These are phyloP conservation scores for Metopolophium dirhodum DNA, from an alignment of 1,140 invertebrate genomes.

Conservation along the genomic window DNA sequence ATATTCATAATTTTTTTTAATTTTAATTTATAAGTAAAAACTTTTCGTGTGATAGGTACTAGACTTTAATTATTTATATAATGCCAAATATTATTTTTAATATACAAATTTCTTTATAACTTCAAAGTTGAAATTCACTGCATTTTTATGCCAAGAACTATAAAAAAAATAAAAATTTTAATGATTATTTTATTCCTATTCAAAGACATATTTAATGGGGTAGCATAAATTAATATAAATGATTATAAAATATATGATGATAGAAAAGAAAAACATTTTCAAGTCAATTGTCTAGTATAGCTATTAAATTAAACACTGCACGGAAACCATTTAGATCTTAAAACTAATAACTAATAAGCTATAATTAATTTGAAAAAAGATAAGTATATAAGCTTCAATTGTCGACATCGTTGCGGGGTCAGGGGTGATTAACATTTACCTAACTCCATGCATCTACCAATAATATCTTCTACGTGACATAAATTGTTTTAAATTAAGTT, in stretches of 20 bases:
- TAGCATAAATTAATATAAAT: neutral
- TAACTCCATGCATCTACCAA: neutral
- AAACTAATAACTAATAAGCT: neutral
- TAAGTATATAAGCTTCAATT: neutral
- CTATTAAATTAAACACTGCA: neutral
- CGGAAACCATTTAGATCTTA: neutral
- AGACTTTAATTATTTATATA: neutral
- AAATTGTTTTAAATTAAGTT: neutral
- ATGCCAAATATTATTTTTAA: neutral
- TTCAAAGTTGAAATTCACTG: neutral
- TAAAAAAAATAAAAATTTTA: neutral
- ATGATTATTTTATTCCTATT: neutral
- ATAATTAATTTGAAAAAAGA: neutral
- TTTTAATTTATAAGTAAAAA: neutral
- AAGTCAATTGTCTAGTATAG: neutral
- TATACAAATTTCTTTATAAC: neutral
- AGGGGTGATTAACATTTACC: neutral
- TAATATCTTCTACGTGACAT: neutral
- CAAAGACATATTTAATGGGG: neutral
- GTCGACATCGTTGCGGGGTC: neutral
- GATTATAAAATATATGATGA: neutral
- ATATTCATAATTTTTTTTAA: too few species aligned
- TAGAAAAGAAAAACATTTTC: neutral
- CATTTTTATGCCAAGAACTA: neutral
- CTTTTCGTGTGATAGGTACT: neutral